phyloP scores from a whole-genome alignment of 2,113 vertebrate species.

The Cavia porcellus region DNA sequence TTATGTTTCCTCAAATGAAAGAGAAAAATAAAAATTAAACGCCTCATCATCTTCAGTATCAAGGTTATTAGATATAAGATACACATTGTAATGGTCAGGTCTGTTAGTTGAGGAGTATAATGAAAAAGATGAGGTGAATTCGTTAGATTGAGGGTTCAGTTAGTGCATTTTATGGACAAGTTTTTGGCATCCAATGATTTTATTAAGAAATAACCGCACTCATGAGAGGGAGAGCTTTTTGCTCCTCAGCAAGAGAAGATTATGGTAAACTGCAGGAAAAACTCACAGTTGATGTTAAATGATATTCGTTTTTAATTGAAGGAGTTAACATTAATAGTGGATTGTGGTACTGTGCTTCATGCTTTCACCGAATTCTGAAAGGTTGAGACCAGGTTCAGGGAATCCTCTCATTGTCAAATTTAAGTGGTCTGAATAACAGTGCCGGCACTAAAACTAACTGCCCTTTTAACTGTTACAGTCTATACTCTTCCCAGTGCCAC shows the following conservation, averaged over 20 bases:
- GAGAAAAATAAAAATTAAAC: slow-evolving; percentile 17
- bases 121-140: not conserved
- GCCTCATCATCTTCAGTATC: not conserved
- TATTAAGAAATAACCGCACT: not conserved
- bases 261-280: slow-evolving; percentile 44
- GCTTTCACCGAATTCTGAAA: not conserved
- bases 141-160: not conserved
- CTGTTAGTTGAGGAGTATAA: not conserved
- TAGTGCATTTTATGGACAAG: not conserved
- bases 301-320: slow-evolving; percentile 19
- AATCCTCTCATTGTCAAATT: not conserved
- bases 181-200: not conserved
- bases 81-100: not conserved
- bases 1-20: slow-evolving; percentile 49
- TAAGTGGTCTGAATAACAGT: not conserved
- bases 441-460: slow-evolving; percentile 6
- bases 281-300: slow-evolving; percentile 23
- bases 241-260: not conserved
- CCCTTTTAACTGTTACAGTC: not conserved
- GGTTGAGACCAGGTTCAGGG: not conserved
- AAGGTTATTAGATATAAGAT: not conserved
- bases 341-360: not conserved
- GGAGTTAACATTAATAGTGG: not conserved
- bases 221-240: not conserved
- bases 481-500: not conserved